These are phyloP conservation scores for Leptinotarsa defecta DNA, from an alignment of 1,140 invertebrate genomes.

Conservation along the genomic window DNA sequence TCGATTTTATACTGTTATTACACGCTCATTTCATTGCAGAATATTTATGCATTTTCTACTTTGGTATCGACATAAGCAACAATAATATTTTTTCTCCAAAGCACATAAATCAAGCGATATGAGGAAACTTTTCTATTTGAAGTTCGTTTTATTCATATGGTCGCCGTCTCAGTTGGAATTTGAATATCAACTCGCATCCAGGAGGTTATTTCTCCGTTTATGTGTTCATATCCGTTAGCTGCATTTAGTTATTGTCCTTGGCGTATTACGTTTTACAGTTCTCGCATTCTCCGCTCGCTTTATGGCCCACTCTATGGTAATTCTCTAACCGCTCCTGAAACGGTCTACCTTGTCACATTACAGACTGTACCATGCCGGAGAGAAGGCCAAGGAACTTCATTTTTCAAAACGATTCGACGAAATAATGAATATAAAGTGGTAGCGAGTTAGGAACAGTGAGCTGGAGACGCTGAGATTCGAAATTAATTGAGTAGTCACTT, in stretches of 20 bases:
- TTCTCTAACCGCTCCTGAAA: conserved; percentile 31
- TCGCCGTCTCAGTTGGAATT: conserved; percentile 33
- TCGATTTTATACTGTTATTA: too few species aligned
- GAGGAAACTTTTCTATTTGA: conserved; percentile 26
- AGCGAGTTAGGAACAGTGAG: too few species aligned
- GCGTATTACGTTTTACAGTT: conserved; percentile 45
- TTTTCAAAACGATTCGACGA: too few species aligned
- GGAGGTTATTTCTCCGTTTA: conserved; percentile 45
- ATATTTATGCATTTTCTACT: too few species aligned
- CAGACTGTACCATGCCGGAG: not conserved
- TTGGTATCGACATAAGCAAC: not conserved
- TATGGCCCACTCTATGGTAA: conserved; percentile 30
- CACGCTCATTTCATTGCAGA: too few species aligned
- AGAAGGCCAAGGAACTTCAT: not conserved
- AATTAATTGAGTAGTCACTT: too few species aligned
- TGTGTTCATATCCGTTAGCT: conserved; percentile 48
- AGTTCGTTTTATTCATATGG: conserved; percentile 32
- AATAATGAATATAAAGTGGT: too few species aligned
- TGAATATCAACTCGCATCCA: conserved; percentile 40
- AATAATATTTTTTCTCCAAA: not conserved
- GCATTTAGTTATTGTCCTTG: conserved; percentile 47
- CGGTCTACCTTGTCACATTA: conserved; percentile 34
- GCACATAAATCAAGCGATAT: conserved; percentile 25
- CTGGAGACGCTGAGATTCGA: too few species aligned
- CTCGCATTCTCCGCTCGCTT: conserved; percentile 32